Evolutionary conservation across 2,113 vertebrate species (phyloP).

Genomic region (Stomatorhinus ivindoensis): DNA sequence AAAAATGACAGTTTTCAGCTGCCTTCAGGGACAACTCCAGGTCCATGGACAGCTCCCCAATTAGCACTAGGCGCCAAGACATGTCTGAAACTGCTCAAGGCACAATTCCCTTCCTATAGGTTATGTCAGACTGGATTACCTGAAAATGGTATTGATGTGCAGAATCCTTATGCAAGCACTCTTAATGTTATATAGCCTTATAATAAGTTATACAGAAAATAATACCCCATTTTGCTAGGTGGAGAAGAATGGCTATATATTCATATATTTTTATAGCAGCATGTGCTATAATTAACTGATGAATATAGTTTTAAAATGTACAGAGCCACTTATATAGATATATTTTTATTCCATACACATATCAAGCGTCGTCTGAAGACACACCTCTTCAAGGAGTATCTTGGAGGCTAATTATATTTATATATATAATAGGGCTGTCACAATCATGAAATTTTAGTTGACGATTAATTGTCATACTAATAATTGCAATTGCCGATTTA

Average conservation of each 20-base stretch:
- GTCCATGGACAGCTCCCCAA: neutral
- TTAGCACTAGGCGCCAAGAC: neutral
- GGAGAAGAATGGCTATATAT: neutral
- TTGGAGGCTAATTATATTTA: too few relatives aligned
- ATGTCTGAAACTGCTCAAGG: neutral
- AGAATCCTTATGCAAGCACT: neutral
- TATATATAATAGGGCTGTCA: too few relatives aligned
- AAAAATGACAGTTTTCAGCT: neutral
- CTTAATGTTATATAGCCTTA: neutral
- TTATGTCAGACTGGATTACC: neutral
- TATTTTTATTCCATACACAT: neutral
- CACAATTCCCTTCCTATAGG: neutral
- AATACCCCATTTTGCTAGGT: neutral
- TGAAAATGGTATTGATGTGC: neutral
- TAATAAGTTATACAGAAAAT: neutral
- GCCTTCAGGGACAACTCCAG: neutral
- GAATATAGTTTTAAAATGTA: neutral
- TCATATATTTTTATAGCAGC: neutral
- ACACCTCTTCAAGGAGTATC: too few relatives aligned
- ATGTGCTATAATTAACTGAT: neutral
- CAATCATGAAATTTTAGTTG: too few relatives aligned
- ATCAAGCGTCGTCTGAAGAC: too few relatives aligned
- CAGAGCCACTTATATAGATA: neutral
- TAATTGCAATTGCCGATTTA: too few relatives aligned
- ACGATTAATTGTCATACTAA: too few relatives aligned